Conservation (phyloP, 2,797 vertebrate genomes). For the Phylloscopus collybita region DNA sequence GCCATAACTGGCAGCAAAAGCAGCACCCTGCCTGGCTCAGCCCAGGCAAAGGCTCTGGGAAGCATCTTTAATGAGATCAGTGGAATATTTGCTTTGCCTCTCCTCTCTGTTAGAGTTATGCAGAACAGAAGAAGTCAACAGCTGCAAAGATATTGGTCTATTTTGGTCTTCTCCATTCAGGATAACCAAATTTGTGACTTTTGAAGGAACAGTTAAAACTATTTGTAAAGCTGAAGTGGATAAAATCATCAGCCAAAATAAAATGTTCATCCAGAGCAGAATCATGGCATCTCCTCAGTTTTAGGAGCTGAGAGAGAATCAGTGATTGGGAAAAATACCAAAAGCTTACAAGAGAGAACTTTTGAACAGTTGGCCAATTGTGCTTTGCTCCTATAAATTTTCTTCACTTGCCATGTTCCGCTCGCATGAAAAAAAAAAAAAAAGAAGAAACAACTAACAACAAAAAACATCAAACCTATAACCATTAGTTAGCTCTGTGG, state of each 20-base stretch:
- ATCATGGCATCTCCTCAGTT: neutral
- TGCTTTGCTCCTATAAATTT: conserved; percentile 24
- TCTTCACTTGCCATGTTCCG: conserved; percentile 48
- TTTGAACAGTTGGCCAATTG: conserved; percentile 30
- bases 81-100: neutral
- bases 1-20: neutral
- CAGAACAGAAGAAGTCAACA: neutral
- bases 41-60: neutral
- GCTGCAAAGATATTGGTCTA: neutral
- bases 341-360: neutral
- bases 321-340: neutral
- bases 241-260: neutral
- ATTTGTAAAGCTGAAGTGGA: neutral
- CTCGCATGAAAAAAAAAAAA: neutral
- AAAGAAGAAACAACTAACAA: neutral
- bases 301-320: neutral
- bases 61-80: neutral
- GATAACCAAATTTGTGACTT: neutral
- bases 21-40: neutral
- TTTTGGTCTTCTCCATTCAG: neutral
- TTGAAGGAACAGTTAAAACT: neutral
- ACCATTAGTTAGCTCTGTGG: conserved; percentile 81
- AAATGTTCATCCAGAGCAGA: neutral
- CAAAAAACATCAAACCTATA: conserved; percentile 69
- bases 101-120: neutral